Conservation (phyloP, 2,113 vertebrate species). For the Myocastor coypus region DNA sequence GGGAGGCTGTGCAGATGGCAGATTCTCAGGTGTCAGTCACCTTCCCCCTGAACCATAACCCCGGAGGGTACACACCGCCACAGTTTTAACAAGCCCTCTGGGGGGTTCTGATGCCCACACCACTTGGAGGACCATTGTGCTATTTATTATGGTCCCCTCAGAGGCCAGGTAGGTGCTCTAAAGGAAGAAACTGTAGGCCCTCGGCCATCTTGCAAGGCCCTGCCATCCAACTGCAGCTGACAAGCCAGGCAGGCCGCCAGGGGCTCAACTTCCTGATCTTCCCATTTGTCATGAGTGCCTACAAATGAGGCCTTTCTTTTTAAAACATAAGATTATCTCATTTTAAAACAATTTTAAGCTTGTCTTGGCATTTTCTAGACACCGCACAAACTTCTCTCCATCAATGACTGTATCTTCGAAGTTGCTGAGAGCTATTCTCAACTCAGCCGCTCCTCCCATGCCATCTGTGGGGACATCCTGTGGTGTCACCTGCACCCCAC, state of each 20-base stretch:
- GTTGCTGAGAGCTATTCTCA: not conserved
- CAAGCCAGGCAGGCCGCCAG: not conserved
- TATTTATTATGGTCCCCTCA: not conserved
- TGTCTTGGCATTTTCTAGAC: not conserved
- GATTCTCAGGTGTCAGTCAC: not conserved
- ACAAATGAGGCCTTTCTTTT: not conserved
- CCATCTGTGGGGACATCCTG: not conserved
- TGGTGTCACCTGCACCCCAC: not conserved
- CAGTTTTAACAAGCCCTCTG: not conserved
- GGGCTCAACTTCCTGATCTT: not conserved
- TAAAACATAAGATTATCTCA: not conserved
- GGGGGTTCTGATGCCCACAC: not conserved
- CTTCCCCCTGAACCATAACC: not conserved
- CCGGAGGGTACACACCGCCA: rapidly evolving
- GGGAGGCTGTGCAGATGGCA: not conserved
- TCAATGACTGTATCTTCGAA: not conserved
- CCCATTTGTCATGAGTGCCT: not conserved
- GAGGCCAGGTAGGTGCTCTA: not conserved
- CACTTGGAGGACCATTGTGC: not conserved
- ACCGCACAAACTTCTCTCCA: not conserved
- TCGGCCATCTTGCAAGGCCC: not conserved
- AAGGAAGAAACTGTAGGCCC: not conserved
- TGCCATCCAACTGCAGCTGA: not conserved
- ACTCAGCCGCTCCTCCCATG: not conserved
- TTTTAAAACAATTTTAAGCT: not conserved